phyloP scores from a whole-genome alignment of 2,113 vertebrate species.

The Columba livia region DNA sequence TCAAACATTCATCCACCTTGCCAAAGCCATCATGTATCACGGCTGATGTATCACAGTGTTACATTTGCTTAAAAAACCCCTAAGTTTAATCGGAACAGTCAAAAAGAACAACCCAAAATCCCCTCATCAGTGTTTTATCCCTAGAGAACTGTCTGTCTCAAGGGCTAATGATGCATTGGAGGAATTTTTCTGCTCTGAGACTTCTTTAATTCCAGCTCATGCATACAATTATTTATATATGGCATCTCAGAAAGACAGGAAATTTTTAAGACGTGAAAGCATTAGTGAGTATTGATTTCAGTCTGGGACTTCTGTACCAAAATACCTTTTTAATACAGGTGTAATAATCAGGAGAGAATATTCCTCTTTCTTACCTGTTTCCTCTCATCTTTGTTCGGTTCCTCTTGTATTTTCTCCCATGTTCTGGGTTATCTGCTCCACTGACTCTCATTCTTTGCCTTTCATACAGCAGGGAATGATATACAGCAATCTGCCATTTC shows the following conservation, averaged over 20 bases:
- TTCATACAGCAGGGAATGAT: neutral
- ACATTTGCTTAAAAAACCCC: neutral
- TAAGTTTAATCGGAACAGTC: neutral
- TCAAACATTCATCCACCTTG: neutral
- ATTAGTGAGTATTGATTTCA: neutral
- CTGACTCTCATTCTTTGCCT: fast-evolving
- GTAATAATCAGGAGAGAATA: neutral
- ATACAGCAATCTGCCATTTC: neutral
- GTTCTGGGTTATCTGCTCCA: neutral
- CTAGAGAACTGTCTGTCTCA: neutral
- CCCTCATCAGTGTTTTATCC: neutral
- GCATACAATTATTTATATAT: neutral
- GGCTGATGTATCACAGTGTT: neutral
- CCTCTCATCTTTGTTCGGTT: neutral
- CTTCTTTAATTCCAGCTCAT: neutral
- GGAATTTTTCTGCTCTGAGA: neutral
- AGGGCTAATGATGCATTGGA: neutral
- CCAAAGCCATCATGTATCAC: neutral
- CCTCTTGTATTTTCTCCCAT: neutral
- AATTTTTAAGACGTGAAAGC: neutral
- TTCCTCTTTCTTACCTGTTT: neutral
- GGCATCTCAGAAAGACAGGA: neutral
- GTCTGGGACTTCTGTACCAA: neutral
- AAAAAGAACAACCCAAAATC: neutral
- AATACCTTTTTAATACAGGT: neutral